Evolutionary conservation across 2,113 vertebrate genomes (phyloP), one percentile per base, ranked within the genome.

Genomic region (Serinus canaria): DNA sequence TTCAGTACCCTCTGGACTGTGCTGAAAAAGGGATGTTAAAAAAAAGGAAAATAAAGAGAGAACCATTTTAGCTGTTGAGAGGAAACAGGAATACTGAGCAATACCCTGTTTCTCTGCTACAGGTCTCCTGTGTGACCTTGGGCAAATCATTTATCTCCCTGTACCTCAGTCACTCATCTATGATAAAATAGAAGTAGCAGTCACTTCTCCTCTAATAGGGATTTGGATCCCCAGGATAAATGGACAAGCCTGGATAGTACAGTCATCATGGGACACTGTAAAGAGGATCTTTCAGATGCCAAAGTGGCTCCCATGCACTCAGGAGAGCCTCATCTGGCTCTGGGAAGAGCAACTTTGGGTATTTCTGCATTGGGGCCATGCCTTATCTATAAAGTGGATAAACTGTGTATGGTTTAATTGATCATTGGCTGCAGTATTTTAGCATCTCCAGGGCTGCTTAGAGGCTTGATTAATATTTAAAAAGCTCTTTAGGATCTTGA

Each of bases 401-500:
- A 88, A 80, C 46, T 74, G 35, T 46, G 43, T 83, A 74, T 87
- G 39, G 73, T 87, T 93, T 96, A 97, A 97, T 96, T 94, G 96
- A 95, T 95, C 96, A 93, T 46, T 77, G 91, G 63, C 86, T 92
- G 83, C 80, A 95, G 86, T 83, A 67, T 95, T 95, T 96, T 90
- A 94, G 76, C 89, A 87, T 95, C 89, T 94, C 86, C n/a, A 79
- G 80, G 76, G 92, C 59, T 90, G 90, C 85, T 94, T 90, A 93
- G 90, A 93, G 93, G 81, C 91, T 88, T 4, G 22, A 95, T 97
- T 95, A 96, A 97, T 95, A 93, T 94, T 97, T 96, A 83, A 96
- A 96, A 90, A 86, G 76, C 90, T 89, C 80, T 94, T 96, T 96
- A 90, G 86, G 76, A 86, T 90, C 80, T 72, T 2, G 18, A 89